phyloP scores from a whole-genome alignment of 2,113 vertebrate species.

The Chelonoidis abingdonii region DNA sequence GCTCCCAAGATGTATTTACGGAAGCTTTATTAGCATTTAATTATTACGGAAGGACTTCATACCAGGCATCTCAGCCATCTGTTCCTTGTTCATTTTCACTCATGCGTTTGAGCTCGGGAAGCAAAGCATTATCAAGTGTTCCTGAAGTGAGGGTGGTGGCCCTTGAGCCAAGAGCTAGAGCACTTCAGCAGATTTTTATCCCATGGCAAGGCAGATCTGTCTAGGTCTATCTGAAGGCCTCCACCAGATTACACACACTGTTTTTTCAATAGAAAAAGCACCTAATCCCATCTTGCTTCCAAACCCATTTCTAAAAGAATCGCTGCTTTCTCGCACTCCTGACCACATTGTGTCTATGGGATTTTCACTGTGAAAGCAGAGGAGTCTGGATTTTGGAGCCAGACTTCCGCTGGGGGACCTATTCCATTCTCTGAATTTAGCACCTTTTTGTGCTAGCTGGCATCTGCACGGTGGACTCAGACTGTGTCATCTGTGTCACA shows the following conservation, averaged over 20 bases:
- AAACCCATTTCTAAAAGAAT: neutral
- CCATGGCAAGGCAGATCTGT: neutral
- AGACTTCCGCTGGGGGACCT: accelerated
- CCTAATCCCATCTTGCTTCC: neutral
- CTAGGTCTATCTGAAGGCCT: constrained; percentile 11
- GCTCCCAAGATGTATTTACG: accelerated
- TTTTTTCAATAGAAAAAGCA: neutral
- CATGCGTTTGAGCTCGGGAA: neutral
- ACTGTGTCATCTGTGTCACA: neutral
- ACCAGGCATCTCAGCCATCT: accelerated
- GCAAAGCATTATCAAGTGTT: constrained; percentile 44
- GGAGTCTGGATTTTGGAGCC: neutral
- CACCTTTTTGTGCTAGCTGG: neutral
- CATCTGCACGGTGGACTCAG: neutral
- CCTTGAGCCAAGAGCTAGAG: constrained; percentile 45
- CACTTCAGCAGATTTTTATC: constrained; percentile 41
- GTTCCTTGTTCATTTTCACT: neutral
- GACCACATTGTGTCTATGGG: accelerated
- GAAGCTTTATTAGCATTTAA: accelerated
- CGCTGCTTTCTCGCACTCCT: neutral
- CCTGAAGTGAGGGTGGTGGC: constrained; percentile 48
- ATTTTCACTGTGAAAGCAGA: neutral
- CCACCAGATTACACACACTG: neutral
- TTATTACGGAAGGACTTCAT: neutral
- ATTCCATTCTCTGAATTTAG: accelerated